Conservation (phyloP, 2,888 invertebrate species). For the Caenorhabditis doughertyi region DNA sequence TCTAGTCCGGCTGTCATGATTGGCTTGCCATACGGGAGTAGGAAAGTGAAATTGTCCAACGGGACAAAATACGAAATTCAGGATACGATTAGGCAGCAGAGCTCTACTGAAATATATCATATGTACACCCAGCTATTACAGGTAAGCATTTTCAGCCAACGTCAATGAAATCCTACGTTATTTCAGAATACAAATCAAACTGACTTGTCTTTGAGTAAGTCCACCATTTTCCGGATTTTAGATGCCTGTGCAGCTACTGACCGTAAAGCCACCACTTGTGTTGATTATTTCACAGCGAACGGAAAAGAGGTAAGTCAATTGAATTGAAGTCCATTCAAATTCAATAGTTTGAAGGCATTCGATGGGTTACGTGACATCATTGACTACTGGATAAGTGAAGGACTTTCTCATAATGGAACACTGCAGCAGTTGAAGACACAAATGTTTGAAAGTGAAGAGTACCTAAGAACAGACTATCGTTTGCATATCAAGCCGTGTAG, state of each 20-base stretch:
- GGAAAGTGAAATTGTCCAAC: constrained; percentile 5
- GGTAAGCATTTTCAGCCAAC: background rate
- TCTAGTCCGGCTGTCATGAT: constrained; percentile 18
- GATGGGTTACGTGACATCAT: background rate
- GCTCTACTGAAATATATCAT: background rate
- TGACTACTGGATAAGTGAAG: background rate
- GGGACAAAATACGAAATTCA: constrained; percentile 19
- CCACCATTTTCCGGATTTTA: constrained; percentile 18
- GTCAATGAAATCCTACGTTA: background rate
- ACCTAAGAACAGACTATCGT: constrained; percentile 35
- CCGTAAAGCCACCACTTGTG: constrained; percentile 19
- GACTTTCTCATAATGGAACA: background rate
- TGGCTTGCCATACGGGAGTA: constrained; percentile 20
- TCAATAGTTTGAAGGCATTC: background rate
- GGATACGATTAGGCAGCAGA: constrained; percentile 25
- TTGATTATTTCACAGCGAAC: constrained; percentile 26
- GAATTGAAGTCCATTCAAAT: background rate
- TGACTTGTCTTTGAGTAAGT: background rate
- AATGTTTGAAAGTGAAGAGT: constrained; percentile 13
- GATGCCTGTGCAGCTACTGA: constrained; percentile 13
- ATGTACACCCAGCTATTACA: constrained; percentile 5
- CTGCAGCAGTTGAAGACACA: background rate
- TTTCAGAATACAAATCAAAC: background rate
- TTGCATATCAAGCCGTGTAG: constrained; percentile 27
- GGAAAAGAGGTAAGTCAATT: constrained; percentile 6